phyloP scores from a whole-genome alignment of 2,113 vertebrate genomes.

The Canis aureus region DNA sequence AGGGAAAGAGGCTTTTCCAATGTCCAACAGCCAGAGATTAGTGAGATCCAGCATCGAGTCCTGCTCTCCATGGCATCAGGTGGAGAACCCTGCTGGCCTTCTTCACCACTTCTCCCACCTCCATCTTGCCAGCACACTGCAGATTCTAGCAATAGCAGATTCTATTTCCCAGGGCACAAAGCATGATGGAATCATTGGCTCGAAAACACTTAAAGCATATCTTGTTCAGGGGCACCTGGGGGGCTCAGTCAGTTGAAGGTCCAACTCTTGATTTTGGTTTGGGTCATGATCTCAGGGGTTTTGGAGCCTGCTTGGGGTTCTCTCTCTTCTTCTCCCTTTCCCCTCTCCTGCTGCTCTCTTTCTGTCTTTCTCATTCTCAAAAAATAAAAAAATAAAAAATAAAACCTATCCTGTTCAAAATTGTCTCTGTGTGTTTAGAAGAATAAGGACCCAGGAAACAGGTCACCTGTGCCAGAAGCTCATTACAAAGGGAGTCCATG shows the following conservation, averaged over 20 bases:
- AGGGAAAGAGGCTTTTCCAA: neutral
- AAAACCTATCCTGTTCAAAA: slow-evolving; percentile 34
- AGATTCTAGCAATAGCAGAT: slow-evolving; percentile 58
- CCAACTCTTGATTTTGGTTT: neutral
- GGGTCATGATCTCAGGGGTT: neutral
- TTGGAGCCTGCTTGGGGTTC: neutral
- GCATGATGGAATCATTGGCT: neutral
- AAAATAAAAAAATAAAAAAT: neutral
- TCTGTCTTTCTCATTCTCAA: neutral
- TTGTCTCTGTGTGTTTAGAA: slow-evolving; percentile 56
- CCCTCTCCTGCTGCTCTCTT: neutral
- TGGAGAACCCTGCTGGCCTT: neutral
- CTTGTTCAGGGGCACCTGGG: neutral
- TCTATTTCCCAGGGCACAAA: slow-evolving; percentile 7
- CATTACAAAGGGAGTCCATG: neutral
- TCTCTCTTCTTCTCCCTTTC: neutral
- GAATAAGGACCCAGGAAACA: slow-evolving; percentile 9
- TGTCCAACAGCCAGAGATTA: neutral
- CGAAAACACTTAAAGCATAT: slow-evolving; percentile 50
- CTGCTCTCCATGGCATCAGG: neutral
- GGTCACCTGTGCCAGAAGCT: neutral
- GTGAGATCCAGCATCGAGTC: neutral
- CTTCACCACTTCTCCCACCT: neutral
- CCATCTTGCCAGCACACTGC: neutral
- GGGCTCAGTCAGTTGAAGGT: neutral